Conservation (phyloP, 1,140 invertebrate genomes). For the Drosophila pallidifrons region DNA sequence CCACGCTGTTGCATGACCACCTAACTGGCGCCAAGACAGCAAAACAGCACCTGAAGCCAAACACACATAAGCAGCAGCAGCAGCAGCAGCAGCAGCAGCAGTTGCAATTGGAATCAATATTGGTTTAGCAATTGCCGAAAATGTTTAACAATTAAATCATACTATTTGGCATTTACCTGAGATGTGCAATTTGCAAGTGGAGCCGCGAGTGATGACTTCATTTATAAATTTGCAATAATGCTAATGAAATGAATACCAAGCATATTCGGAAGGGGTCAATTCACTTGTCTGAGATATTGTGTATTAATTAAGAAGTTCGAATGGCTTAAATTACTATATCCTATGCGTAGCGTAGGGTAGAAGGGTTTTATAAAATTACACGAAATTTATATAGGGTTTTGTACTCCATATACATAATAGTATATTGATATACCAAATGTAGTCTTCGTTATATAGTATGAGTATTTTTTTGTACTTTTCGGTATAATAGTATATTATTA, state of each 20-base stretch:
- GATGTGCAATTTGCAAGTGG: neutral
- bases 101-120: constrained; percentile 63
- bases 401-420: too few relatives aligned
- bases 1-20: constrained; percentile 5
- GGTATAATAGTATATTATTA: too few relatives aligned
- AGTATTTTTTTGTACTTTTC: too few relatives aligned
- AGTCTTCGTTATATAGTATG: too few relatives aligned
- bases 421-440: too few relatives aligned
- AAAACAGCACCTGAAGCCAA: constrained; percentile 22
- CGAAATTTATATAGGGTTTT: too few relatives aligned
- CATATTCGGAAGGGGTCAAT: neutral
- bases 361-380: too few relatives aligned
- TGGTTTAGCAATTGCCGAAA: constrained; percentile 57
- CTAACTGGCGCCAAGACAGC: constrained; percentile 25
- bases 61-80: too few relatives aligned
- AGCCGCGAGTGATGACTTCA: constrained; percentile 12
- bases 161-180: constrained; percentile 32
- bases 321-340: too few relatives aligned
- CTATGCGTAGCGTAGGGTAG: too few relatives aligned
- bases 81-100: constrained; percentile 6
- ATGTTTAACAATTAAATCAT: constrained; percentile 71
- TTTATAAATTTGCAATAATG: neutral
- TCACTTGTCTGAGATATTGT: neutral
- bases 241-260: neutral
- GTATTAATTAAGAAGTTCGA: too few relatives aligned